phyloP scores from a whole-genome alignment of 2,888 invertebrate genomes.

The Euproctis similis region DNA sequence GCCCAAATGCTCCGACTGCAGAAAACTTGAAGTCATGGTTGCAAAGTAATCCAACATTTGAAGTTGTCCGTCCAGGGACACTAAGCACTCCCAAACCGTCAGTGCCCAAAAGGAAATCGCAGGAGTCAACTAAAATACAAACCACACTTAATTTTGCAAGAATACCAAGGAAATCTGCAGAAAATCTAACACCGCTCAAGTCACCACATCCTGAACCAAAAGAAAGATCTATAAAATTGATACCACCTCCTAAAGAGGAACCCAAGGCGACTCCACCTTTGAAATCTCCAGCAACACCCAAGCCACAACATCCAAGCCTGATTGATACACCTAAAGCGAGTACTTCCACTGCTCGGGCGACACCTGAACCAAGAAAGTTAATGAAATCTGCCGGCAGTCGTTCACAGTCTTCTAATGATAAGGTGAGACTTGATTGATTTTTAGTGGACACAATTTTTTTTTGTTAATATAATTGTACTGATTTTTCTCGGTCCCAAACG shows the following conservation, averaged over 20 bases:
- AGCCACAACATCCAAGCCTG: slow-evolving; percentile 2
- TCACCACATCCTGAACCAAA: slow-evolving; percentile 31
- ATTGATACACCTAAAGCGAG: slow-evolving; percentile 46
- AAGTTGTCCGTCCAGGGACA: slow-evolving; percentile 84
- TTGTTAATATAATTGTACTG: no score
- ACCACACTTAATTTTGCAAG: slow-evolving; percentile 68
- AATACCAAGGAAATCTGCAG: slow-evolving; percentile 45
- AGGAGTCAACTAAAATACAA: slow-evolving; percentile 54
- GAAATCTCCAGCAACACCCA: slow-evolving; percentile 24
- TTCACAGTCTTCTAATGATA: slow-evolving; percentile 44
- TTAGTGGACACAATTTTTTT: no score
- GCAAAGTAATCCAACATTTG: slow-evolving; percentile 89
- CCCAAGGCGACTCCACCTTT: slow-evolving; percentile 26
- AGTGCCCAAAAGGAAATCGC: slow-evolving; percentile 40
- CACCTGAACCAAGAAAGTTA: slow-evolving; percentile 43
- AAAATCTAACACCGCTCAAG: slow-evolving; percentile 29
- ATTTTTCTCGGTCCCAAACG: no score
- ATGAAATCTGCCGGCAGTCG: slow-evolving; percentile 35
- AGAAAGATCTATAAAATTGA: slow-evolving; percentile 31
- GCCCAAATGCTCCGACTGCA: slow-evolving; percentile 88
- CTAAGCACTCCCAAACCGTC: slow-evolving; percentile 62
- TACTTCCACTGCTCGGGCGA: slow-evolving; percentile 37
- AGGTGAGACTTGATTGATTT: no score
- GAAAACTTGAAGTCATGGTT: slow-evolving; percentile 88
- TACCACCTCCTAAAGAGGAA: slow-evolving; percentile 36